Base-by-base conservation (phyloP, 2,888 invertebrate species). In the Teinopalpus imperialis region DNA sequence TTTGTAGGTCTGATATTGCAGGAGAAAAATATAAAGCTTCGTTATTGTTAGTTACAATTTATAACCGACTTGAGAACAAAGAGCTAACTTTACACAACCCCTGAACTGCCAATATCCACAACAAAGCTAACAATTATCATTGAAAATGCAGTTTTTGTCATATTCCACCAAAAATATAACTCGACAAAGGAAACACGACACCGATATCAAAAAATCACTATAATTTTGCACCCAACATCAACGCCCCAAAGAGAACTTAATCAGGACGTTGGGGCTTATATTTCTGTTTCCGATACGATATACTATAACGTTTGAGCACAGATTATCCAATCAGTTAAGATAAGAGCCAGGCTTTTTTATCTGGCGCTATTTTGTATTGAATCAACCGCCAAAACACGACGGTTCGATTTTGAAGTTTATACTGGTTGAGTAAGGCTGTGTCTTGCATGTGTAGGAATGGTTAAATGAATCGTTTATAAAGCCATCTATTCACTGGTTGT, bases 321-420 rank as follows among this genome's bases (percentile, higher is more conserved):
- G 87, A 88, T 88, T 88, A 88, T 85, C 87, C 87, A 88, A 88
- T 88, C 88, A 87, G 88, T 85, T 85, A 87, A 86, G 87, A 87
- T 87, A 88, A 86, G 83, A 77, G 81, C 81, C 81, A 85, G 83
- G 83, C 81, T 86, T 87, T 85, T 86, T 87, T 74, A 63, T 52
- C 30, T 45, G 7, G 3, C 47, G 48, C 54, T 59, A 68, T 66
- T 63, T 62, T 54, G 40, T 48, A 52, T 63, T 1, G 65, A 21
- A 24, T 48, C 70, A 73, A 61, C 55, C 69, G 74, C 69, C 77
- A 70, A 69, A 68, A 54, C 56, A 52, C 65, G 51, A 56, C 57
- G 54, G 47, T 61, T 66, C 4, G 24, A 74, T 43, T 69, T 67
- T 70, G 63, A 66, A 51, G 32, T 67, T 69, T 72, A 48, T 8